Evolutionary conservation across 2,888 invertebrate genomes (phyloP).

Genomic region (Heliconius ismenius): DNA sequence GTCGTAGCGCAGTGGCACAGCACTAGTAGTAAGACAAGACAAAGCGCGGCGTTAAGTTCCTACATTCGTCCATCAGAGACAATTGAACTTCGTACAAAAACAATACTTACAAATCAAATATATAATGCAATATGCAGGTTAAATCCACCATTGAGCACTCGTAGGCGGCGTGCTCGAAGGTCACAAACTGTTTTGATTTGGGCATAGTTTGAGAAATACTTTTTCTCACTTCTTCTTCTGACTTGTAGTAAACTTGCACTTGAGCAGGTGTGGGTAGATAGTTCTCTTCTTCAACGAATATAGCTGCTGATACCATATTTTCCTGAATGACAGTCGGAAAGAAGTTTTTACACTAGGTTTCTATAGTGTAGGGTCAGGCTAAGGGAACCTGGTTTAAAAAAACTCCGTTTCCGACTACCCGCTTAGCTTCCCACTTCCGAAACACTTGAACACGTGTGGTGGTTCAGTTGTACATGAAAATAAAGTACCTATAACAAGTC

Average conservation of each 20-base stretch:
- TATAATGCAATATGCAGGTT: conserved; percentile 71
- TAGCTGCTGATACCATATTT: conserved; percentile 69
- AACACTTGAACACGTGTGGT: no score
- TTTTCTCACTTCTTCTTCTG: conserved; percentile 43
- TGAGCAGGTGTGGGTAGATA: conserved; percentile 59
- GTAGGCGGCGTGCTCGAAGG: conserved; percentile 55
- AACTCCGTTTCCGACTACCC: no score
- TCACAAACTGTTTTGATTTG: conserved; percentile 51
- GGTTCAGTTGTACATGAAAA: no score
- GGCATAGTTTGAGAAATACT: not conserved
- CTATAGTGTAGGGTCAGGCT: no score
- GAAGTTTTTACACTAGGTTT: not conserved
- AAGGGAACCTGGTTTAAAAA: no score
- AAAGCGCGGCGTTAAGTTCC: not conserved
- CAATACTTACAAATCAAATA: conserved; percentile 70
- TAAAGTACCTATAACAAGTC: no score
- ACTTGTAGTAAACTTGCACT: conserved; percentile 59
- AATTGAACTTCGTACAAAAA: no score
- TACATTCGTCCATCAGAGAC: not conserved
- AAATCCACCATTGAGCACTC: conserved; percentile 65
- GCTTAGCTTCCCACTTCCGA: no score
- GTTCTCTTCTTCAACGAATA: conserved; percentile 53
- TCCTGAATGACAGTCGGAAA: conserved; percentile 54
- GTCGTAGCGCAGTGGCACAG: not conserved
- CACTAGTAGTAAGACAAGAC: not conserved